These are phyloP conservation scores for Neomicropteryx cornuta DNA, from an alignment of 1,140 invertebrate species.

Conservation along the genomic window DNA sequence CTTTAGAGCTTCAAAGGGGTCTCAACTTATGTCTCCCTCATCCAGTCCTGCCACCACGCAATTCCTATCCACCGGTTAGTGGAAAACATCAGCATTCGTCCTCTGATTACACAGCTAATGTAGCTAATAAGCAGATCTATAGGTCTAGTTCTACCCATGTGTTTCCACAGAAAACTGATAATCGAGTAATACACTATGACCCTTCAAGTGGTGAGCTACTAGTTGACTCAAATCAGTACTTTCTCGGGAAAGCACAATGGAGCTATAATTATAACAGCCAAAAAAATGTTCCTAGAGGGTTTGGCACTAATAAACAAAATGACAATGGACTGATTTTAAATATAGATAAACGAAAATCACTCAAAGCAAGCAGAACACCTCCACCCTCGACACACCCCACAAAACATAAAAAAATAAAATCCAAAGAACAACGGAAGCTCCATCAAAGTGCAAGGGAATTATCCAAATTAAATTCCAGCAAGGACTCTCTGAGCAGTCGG, in stretches of 20 bases:
- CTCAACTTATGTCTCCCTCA: conserved; percentile 40
- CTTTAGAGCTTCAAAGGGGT: conserved; percentile 42
- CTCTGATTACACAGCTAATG: conserved; percentile 35
- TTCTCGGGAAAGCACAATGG: conserved; percentile 38
- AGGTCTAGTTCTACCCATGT: conserved; percentile 40
- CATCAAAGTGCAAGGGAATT: conserved; percentile 30
- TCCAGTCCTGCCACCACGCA: conserved; percentile 43
- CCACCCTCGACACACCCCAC: conserved; percentile 33
- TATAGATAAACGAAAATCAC: conserved; percentile 36
- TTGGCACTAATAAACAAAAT: no score
- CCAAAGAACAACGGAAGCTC: conserved; percentile 32
- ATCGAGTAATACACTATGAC: conserved; percentile 31
- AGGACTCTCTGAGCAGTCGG: conserved; percentile 37
- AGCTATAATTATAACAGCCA: conserved; percentile 36
- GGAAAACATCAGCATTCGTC: conserved; percentile 33
- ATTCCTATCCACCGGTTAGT: conserved; percentile 46
- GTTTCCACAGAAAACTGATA: conserved; percentile 36
- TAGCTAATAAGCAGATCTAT: conserved; percentile 39
- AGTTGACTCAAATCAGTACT: conserved; percentile 34
- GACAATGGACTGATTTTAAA: conserved; percentile 38
- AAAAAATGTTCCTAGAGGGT: no score
- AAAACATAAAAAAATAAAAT: conserved; percentile 34
- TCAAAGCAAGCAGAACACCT: conserved; percentile 30
- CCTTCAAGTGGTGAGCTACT: conserved; percentile 31
- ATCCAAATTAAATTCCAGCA: conserved; percentile 35